A percentile compares a stretch with the other conserved stretches of the same genome.
Conservation (phyloP, 2,113 vertebrate genomes). For the Pogona vitticeps region DNA sequence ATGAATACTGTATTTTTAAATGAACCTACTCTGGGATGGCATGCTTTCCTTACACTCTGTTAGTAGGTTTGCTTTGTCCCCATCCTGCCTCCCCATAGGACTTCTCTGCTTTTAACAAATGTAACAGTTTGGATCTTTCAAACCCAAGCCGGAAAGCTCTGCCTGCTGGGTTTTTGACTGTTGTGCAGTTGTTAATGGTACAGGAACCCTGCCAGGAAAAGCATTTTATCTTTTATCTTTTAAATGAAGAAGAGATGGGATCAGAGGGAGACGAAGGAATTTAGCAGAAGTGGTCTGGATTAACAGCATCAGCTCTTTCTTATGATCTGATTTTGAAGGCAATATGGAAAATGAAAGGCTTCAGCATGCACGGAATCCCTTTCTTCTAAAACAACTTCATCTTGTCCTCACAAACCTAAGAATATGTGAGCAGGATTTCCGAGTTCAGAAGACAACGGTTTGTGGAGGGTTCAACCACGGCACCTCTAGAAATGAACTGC, state of each 20-base stretch:
- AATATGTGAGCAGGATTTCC: background rate
- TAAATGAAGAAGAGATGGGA: background rate
- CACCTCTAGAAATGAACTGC: background rate
- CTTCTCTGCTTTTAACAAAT: background rate
- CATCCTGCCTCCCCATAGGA: background rate
- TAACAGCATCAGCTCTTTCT: background rate
- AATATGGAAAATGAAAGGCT: background rate
- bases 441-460: background rate
- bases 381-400: background rate
- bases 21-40: background rate
- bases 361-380: background rate
- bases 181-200: no score
- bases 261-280: background rate
- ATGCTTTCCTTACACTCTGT: background rate
- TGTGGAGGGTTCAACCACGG: background rate
- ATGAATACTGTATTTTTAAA: background rate
- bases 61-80: background rate
- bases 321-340: background rate
- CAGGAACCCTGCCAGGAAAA: background rate
- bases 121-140: background rate
- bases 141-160: background rate
- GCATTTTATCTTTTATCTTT: background rate
- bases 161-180: no score
- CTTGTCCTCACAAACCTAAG: background rate
- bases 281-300: no score